These are phyloP conservation scores for Ammospiza nelsoni DNA, from an alignment of 2,113 vertebrate species.

Conservation along the genomic window DNA sequence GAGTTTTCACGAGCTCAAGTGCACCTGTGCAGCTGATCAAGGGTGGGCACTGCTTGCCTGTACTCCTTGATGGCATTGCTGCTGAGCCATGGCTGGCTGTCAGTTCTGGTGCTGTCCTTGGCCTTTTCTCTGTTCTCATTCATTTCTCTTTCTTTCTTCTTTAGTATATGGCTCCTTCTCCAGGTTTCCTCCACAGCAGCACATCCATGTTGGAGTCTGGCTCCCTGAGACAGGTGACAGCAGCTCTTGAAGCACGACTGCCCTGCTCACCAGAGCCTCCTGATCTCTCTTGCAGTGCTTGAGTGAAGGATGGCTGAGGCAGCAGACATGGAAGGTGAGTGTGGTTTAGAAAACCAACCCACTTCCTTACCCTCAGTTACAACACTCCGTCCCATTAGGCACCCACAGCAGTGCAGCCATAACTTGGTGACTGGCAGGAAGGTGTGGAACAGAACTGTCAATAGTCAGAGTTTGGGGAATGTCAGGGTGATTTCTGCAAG, in stretches of 20 bases:
- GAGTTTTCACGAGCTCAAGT: not conserved
- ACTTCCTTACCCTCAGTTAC: not conserved
- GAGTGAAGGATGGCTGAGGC: not conserved
- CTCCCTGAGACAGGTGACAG: not conserved
- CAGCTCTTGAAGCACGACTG: not conserved
- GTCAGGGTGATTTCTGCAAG: not conserved
- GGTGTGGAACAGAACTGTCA: not conserved
- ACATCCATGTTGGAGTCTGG: not conserved
- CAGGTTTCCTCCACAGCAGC: not conserved
- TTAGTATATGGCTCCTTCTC: conserved; percentile 4
- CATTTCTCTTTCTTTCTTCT: conserved; percentile 3
- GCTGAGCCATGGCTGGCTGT: not conserved
- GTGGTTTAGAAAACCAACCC: not conserved
- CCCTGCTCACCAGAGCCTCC: not conserved
- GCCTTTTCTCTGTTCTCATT: not conserved
- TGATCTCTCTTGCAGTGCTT: not conserved
- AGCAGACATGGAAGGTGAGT: not conserved
- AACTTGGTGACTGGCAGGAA: not conserved
- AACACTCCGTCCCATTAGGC: not conserved
- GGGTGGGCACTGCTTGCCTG: not conserved
- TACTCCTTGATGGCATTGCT: not conserved
- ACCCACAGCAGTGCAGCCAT: not conserved
- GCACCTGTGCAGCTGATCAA: not conserved
- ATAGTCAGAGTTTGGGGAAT: not conserved
- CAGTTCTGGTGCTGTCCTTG: not conserved